Percentiles rank a stretch among this genome's conserved stretches.
These are phyloP conservation scores for Amblyteles armatorius DNA, from an alignment of 2,888 invertebrate genomes.

Conservation along the genomic window DNA sequence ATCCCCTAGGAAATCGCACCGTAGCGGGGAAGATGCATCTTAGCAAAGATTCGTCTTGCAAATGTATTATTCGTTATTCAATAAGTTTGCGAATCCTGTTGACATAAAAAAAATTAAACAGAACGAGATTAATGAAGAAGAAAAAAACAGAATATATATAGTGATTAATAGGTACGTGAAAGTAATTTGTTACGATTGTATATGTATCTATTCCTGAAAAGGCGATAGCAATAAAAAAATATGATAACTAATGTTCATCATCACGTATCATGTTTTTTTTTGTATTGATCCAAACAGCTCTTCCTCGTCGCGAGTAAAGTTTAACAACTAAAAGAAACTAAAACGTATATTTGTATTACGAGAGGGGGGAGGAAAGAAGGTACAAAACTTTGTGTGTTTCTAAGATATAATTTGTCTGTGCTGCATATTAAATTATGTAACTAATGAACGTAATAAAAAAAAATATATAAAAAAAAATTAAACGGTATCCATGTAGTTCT, in stretches of 20 bases:
- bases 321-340: not conserved
- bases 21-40: conserved; percentile 22
- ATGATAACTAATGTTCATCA: conserved; percentile 40
- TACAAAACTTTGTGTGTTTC: conserved; percentile 62
- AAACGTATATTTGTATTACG: not conserved
- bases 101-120: conserved; percentile 40
- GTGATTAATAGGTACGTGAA: conserved; percentile 65
- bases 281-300: not conserved
- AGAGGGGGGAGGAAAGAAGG: conserved; percentile 49
- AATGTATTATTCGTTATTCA: conserved; percentile 61
- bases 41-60: conserved; percentile 28
- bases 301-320: not conserved
- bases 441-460: conserved; percentile 62
- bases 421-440: conserved; percentile 71
- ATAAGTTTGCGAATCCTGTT: conserved; percentile 55
- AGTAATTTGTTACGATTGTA: conserved; percentile 72
- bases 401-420: conserved; percentile 72
- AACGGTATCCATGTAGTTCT: conserved; percentile 45
- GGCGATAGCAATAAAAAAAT: conserved; percentile 67
- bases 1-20: conserved; percentile 36
- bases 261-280: conserved; percentile 41
- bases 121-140: conserved; percentile 28
- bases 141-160: conserved; percentile 48
- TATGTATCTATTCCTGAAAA: conserved; percentile 66
- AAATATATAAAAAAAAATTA: conserved; percentile 33